phyloP scores from a whole-genome alignment of 2,113 vertebrate species.

The Rhea americana region DNA sequence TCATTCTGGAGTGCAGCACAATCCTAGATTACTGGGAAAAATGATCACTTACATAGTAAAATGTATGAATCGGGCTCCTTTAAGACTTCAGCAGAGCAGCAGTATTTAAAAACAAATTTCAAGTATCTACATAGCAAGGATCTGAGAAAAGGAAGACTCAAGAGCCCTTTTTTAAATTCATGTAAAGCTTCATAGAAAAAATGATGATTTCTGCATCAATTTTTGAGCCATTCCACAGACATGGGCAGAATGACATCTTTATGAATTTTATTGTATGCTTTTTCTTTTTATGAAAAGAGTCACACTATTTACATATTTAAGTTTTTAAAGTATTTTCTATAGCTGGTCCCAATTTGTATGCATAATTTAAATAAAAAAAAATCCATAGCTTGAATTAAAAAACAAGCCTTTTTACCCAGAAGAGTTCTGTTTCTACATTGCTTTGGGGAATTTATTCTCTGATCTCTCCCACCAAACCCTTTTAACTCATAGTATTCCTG shows the following conservation, averaged over 20 bases:
- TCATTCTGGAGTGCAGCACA: background rate
- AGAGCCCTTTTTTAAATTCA: background rate
- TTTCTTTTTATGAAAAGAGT: background rate
- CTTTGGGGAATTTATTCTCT: background rate
- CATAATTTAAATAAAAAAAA: background rate
- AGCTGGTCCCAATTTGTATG: background rate
- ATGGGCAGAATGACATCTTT: background rate
- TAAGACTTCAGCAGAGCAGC: background rate
- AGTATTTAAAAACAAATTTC: background rate
- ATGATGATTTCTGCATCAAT: background rate
- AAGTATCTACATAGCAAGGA: background rate
- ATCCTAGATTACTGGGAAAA: background rate
- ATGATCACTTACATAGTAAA: background rate
- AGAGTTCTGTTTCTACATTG: background rate
- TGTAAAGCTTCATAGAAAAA: background rate
- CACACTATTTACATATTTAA: background rate
- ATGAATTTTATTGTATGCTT: background rate
- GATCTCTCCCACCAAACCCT: background rate
- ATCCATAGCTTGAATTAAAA: background rate
- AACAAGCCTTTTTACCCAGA: background rate
- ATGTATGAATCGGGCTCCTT: background rate
- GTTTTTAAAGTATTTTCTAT: background rate
- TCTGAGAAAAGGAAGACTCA: background rate
- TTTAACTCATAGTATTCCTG: background rate
- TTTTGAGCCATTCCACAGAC: background rate